Conservation (phyloP, 2,113 vertebrate species). For the Holacanthus passer region DNA sequence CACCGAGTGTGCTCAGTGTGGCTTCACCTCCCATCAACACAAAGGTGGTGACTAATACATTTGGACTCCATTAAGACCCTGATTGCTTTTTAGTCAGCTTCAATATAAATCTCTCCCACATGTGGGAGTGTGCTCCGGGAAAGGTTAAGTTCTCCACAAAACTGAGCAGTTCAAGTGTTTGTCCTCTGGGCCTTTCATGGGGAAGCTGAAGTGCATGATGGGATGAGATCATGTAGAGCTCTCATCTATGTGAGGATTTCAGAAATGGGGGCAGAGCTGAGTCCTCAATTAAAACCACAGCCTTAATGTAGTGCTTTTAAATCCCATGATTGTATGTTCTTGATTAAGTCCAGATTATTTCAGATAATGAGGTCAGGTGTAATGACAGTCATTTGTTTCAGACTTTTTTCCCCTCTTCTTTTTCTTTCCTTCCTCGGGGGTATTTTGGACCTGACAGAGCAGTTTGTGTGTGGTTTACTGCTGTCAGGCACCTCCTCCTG, state of each 20-base stretch:
- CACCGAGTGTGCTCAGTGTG: conserved; percentile 19
- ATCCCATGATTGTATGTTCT: no score
- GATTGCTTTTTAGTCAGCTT: conserved; percentile 25
- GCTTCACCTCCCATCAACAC: background rate
- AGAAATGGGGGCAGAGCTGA: background rate
- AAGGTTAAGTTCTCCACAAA: conserved; percentile 7
- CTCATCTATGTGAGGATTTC: conserved; percentile 19
- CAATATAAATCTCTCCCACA: background rate
- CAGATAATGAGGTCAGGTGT: conserved; percentile 14
- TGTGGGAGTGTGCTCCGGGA: background rate
- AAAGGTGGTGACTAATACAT: conserved; percentile 27
- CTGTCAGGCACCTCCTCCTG: conserved; percentile 10
- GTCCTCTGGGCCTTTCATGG: background rate
- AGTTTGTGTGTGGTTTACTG: conserved; percentile 4
- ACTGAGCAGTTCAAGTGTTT: background rate
- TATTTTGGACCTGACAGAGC: background rate
- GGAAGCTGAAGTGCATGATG: conserved; percentile 20
- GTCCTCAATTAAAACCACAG: background rate
- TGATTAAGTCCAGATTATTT: background rate
- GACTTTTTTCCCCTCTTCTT: background rate
- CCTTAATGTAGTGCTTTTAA: background rate
- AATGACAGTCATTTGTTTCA: background rate
- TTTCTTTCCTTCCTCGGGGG: background rate
- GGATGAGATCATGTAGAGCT: conserved; percentile 23
- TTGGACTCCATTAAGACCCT: conserved; percentile 1